Percentiles rank a stretch among this genome's conserved stretches.
phyloP scores from a whole-genome alignment of 2,888 invertebrate genomes.

The Cepaea hortensis region DNA sequence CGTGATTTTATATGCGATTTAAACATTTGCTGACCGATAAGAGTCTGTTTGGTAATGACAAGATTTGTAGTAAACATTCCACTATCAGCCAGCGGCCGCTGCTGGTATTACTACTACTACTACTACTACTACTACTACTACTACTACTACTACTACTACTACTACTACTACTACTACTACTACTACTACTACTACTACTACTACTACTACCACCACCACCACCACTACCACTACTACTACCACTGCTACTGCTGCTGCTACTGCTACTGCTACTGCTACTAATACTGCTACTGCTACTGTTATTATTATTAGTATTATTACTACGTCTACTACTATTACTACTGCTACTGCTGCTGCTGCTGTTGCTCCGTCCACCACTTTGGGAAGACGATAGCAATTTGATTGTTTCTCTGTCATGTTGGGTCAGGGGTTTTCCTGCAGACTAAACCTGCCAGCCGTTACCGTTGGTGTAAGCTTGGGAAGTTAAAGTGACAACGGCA shows the following conservation, averaged over 20 bases:
- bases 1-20: too few relatives aligned
- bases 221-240: constrained; percentile 27
- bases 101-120: neutral
- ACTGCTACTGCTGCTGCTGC: neutral
- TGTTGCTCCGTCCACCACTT: neutral
- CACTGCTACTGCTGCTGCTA: constrained; percentile 14
- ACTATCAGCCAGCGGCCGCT: neutral
- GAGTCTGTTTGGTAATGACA: too few relatives aligned
- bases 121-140: neutral
- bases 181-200: neutral
- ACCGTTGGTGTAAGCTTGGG: too few relatives aligned
- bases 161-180: neutral
- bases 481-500: too few relatives aligned
- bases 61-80: too few relatives aligned
- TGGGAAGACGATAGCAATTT: too few relatives aligned
- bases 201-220: neutral
- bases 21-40: too few relatives aligned
- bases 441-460: too few relatives aligned
- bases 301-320: neutral
- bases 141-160: neutral
- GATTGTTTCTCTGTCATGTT: too few relatives aligned
- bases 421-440: too few relatives aligned
- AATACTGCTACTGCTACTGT: constrained; percentile 19
- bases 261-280: constrained; percentile 24
- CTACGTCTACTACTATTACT: constrained; percentile 21